Conservation (phyloP, 1,140 invertebrate species). For the Pogonognathellus flavescens region DNA sequence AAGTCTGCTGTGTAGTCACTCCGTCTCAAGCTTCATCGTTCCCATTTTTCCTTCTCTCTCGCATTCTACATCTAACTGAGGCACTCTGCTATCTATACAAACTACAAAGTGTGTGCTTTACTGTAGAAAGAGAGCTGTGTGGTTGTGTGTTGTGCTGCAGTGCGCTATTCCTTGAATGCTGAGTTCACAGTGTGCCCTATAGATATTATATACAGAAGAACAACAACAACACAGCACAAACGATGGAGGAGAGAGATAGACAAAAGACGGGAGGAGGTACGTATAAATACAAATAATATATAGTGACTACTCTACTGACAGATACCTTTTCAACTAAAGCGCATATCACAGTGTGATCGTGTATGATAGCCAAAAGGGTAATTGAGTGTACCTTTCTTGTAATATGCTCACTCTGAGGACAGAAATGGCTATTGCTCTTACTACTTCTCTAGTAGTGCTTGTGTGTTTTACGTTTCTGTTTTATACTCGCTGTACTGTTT, state of each 20-base stretch:
- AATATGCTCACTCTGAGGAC: conserved; percentile 36
- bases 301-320: conserved; percentile 4
- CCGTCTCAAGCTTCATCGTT: conserved; percentile 27
- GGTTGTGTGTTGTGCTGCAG: conserved; percentile 6
- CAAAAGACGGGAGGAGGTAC: neutral
- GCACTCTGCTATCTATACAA: neutral
- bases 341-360: neutral
- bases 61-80: neutral
- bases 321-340: conserved; percentile 33
- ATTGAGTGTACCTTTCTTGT: conserved; percentile 44
- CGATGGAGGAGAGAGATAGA: neutral
- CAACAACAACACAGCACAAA: neutral
- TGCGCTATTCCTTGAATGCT: conserved; percentile 36
- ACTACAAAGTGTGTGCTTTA: neutral
- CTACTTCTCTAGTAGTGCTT: conserved; percentile 1
- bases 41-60: conserved; percentile 22
- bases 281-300: conserved; percentile 45
- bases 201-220: no score
- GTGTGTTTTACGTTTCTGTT: neutral
- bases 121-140: neutral
- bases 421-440: conserved; percentile 39
- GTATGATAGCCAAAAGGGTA: conserved; percentile 49
- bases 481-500: neutral
- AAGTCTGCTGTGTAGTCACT: neutral
- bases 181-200: neutral